A percentile compares a stretch with the other conserved stretches of the same genome.
phyloP scores from a whole-genome alignment of 2,888 invertebrate genomes.

The Pimpla rufipes region DNA sequence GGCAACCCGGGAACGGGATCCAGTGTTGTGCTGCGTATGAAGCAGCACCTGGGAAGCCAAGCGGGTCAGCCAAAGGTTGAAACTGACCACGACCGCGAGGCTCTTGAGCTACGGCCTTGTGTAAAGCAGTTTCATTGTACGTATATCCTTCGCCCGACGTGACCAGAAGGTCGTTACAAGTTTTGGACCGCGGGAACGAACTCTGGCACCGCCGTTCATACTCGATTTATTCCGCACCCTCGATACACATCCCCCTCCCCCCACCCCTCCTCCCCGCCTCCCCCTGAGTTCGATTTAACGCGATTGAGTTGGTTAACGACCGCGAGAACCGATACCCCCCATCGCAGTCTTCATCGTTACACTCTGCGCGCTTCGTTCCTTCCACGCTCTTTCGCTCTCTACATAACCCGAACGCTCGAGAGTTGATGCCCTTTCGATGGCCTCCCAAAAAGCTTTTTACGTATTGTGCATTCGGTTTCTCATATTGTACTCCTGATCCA shows the following conservation, averaged over 20 bases:
- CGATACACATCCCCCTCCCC: no score
- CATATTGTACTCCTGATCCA: not conserved
- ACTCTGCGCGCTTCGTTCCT: conserved; percentile 31
- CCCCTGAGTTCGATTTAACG: conserved; percentile 50
- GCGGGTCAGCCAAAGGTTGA: not conserved
- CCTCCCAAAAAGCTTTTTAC: conserved; percentile 8
- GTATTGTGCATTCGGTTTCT: conserved; percentile 4
- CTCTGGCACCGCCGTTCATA: conserved; percentile 36
- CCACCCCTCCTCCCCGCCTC: no score
- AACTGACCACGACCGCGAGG: not conserved
- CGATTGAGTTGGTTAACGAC: conserved; percentile 61
- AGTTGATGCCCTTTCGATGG: not conserved
- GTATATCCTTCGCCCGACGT: conserved; percentile 20
- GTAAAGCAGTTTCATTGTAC: conserved; percentile 48
- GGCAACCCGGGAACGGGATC: not conserved
- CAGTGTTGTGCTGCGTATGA: not conserved
- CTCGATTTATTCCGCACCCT: conserved; percentile 45
- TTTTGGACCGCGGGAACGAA: conserved; percentile 37
- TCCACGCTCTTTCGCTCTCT: not conserved
- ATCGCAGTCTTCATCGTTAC: conserved; percentile 31
- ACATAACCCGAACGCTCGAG: not conserved
- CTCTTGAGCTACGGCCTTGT: not conserved
- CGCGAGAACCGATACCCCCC: conserved; percentile 47
- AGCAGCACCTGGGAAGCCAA: not conserved
- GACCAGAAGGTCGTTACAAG: conserved; percentile 44